Percentiles rank a stretch among this genome's conserved stretches.
Conservation (phyloP, 2,797 vertebrate genomes). For the Leptoclinus maculatus region DNA sequence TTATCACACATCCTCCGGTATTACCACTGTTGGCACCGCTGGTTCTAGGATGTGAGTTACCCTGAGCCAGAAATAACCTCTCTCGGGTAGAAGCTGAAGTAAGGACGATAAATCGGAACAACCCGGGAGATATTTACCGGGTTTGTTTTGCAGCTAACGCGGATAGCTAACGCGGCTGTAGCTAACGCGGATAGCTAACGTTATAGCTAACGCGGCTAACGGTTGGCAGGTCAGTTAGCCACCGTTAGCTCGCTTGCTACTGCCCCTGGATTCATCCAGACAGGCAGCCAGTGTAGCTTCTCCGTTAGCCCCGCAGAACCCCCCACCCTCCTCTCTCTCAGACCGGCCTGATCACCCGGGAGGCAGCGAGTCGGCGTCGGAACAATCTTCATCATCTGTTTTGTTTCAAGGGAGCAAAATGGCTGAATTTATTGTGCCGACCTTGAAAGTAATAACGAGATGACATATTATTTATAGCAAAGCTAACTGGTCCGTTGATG, state of each 20-base stretch:
- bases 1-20: too few relatives aligned
- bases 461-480: conserved; percentile 61
- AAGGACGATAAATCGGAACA: not conserved
- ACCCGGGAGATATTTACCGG: not conserved
- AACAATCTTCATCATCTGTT: not conserved
- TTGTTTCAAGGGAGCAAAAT: conserved; percentile 10
- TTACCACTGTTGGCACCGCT: too few relatives aligned
- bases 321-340: too few relatives aligned
- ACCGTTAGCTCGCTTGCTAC: conserved; percentile 38
- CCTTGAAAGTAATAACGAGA: conserved; percentile 64
- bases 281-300: conserved; percentile 29
- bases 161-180: too few relatives aligned
- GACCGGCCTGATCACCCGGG: not conserved
- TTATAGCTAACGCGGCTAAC: not conserved
- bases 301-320: conserved; percentile 4
- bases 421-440: conserved; percentile 61
- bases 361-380: not conserved
- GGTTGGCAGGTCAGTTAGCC: conserved; percentile 47
- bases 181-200: not conserved
- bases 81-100: not conserved
- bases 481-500: conserved; percentile 14
- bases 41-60: too few relatives aligned
- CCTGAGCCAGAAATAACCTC: too few relatives aligned
- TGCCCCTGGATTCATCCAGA: conserved; percentile 44
- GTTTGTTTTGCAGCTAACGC: conserved; percentile 54